Conservation (phyloP, 1,140 invertebrate genomes). For the Lordiphosa mommai region DNA sequence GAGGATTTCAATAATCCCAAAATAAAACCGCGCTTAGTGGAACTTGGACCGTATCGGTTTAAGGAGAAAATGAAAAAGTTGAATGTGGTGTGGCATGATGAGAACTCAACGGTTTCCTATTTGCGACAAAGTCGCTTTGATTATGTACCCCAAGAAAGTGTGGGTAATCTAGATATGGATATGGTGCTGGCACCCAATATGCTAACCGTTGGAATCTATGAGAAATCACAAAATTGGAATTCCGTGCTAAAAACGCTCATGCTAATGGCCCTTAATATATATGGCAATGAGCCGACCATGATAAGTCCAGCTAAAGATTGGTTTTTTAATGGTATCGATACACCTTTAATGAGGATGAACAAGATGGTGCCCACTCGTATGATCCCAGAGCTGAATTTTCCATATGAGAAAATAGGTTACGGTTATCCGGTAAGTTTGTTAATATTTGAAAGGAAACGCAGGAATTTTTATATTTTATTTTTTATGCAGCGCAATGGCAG, state of each 20-base stretch:
- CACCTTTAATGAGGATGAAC: slow-evolving; percentile 84
- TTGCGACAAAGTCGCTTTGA: slow-evolving; percentile 87
- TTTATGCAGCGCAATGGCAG: slow-evolving; percentile 86
- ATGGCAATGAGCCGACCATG: slow-evolving; percentile 82
- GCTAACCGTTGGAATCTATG: slow-evolving; percentile 82
- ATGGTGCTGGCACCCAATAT: slow-evolving; percentile 88
- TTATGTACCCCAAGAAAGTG: slow-evolving; percentile 83
- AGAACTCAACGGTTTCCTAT: slow-evolving; percentile 91
- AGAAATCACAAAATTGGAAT: slow-evolving; percentile 72
- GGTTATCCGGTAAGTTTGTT: slow-evolving; percentile 86
- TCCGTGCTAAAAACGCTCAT: slow-evolving; percentile 82
- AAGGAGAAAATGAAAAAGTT: slow-evolving; percentile 84
- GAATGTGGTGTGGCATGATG: slow-evolving; percentile 84
- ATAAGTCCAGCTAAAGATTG: slow-evolving; percentile 85
- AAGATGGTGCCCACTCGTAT: slow-evolving; percentile 80
- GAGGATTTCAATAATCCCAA: slow-evolving; percentile 80
- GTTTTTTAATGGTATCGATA: slow-evolving; percentile 88
- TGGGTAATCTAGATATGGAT: slow-evolving; percentile 87
- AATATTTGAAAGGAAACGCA: not conserved
- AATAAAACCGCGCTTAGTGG: slow-evolving; percentile 84
- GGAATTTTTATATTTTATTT: slow-evolving; percentile 56
- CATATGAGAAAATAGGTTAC: slow-evolving; percentile 87
- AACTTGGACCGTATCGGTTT: slow-evolving; percentile 87
- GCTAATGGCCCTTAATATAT: slow-evolving; percentile 81
- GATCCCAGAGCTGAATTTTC: slow-evolving; percentile 79